Conservation (phyloP, 2,888 invertebrate genomes). For the Lobophora halterata region DNA sequence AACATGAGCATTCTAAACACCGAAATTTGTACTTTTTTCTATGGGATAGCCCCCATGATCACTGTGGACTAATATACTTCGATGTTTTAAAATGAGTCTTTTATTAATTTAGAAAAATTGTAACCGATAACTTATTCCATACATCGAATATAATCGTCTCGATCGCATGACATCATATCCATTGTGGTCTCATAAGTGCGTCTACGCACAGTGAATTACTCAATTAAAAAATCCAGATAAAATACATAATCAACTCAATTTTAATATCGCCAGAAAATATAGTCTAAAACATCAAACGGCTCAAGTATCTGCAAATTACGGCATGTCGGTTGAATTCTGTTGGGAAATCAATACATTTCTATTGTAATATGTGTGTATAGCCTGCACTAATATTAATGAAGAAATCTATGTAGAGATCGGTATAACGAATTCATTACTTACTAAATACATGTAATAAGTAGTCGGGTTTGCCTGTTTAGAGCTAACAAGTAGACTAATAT, state of each 20-base stretch:
- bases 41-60: constrained; percentile 71
- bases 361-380: constrained; percentile 78
- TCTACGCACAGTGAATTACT: constrained; percentile 71
- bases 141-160: constrained; percentile 56
- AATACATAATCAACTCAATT: constrained; percentile 42
- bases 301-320: constrained; percentile 77
- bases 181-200: constrained; percentile 74
- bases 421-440: constrained; percentile 72
- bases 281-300: constrained; percentile 66
- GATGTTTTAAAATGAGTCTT: constrained; percentile 77
- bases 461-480: constrained; percentile 56
- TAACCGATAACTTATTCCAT: constrained; percentile 69
- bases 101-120: constrained; percentile 75
- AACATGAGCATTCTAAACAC: constrained; percentile 75
- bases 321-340: constrained; percentile 75
- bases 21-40: constrained; percentile 80
- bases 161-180: constrained; percentile 63
- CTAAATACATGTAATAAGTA: constrained; percentile 72
- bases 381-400: constrained; percentile 73
- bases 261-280: constrained; percentile 57
- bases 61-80: constrained; percentile 78
- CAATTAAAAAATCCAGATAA: constrained; percentile 74
- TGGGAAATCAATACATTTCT: constrained; percentile 76
- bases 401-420: constrained; percentile 75
- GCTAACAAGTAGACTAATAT: constrained; percentile 43